Conservation (phyloP, 2,888 invertebrate genomes). For the Heliconius cydno region DNA sequence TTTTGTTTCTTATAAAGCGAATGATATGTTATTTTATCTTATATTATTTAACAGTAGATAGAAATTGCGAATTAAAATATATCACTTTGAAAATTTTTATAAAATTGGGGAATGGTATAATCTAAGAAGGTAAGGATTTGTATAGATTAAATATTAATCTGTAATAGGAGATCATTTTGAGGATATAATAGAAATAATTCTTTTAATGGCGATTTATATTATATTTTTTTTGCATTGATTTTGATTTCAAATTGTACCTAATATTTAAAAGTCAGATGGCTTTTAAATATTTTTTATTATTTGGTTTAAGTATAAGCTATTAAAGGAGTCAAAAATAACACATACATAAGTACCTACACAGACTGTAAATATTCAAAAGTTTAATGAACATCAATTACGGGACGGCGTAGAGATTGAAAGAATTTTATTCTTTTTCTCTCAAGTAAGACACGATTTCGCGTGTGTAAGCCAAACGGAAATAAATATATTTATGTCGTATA, state of each 20-base stretch:
- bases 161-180: slow-evolving; percentile 14
- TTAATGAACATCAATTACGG: slow-evolving; percentile 31
- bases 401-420: slow-evolving; percentile 26
- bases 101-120: slow-evolving; percentile 60
- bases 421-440: slow-evolving; percentile 10
- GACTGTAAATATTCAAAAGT: slow-evolving; percentile 24
- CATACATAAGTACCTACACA: background rate
- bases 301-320: background rate
- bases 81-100: slow-evolving; percentile 63
- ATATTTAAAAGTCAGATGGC: background rate
- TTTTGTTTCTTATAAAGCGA: slow-evolving; percentile 79
- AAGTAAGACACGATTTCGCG: background rate
- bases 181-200: background rate
- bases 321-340: slow-evolving; percentile 6
- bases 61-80: slow-evolving; percentile 65
- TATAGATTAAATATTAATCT: slow-evolving; percentile 15
- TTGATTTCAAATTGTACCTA: background rate
- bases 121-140: slow-evolving; percentile 35
- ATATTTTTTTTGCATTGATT: background rate
- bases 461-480: background rate
- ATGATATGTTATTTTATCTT: slow-evolving; percentile 81
- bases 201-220: background rate
- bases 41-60: slow-evolving; percentile 57
- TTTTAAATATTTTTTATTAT: background rate
- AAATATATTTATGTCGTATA: too few species aligned